phyloP scores from a whole-genome alignment of 2,797 vertebrate species.

The Acropternis orthonyx region DNA sequence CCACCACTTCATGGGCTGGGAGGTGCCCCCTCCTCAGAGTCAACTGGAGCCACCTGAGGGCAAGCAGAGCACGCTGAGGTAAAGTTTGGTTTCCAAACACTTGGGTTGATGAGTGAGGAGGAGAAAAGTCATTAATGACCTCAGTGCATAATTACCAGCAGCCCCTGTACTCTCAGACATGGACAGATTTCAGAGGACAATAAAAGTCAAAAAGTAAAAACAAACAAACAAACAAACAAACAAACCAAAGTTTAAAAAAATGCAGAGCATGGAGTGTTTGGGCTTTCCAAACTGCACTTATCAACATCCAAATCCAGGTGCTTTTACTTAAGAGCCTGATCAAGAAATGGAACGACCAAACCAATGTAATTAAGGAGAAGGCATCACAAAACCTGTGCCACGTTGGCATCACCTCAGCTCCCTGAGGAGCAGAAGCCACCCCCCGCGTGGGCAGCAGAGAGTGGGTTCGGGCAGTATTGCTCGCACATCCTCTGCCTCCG shows the following conservation, averaged over 20 bases:
- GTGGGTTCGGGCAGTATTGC: too few species aligned
- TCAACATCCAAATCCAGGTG: neutral
- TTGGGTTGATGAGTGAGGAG: neutral
- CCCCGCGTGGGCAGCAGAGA: too few species aligned
- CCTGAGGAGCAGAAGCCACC: too few species aligned
- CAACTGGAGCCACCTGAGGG: neutral
- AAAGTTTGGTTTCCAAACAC: neutral
- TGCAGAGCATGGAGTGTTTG: neutral
- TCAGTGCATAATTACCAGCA: neutral
- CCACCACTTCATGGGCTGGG: fast-evolving
- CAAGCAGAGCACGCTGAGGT: neutral
- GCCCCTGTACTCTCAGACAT: neutral
- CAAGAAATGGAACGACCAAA: neutral
- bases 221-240: too few species aligned
- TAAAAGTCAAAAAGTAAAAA: neutral
- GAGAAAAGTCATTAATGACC: neutral
- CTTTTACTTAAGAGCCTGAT: neutral
- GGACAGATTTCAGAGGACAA: neutral
- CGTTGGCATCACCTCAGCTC: too few species aligned
- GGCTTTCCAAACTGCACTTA: neutral
- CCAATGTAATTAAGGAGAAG: neutral
- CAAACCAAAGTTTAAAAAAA: neutral
- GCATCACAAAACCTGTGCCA: neutral
- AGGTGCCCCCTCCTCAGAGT: neutral
- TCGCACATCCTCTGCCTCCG: too few species aligned